phyloP scores from a whole-genome alignment of 2,888 invertebrate genomes.

The Cloeon dipterum region DNA sequence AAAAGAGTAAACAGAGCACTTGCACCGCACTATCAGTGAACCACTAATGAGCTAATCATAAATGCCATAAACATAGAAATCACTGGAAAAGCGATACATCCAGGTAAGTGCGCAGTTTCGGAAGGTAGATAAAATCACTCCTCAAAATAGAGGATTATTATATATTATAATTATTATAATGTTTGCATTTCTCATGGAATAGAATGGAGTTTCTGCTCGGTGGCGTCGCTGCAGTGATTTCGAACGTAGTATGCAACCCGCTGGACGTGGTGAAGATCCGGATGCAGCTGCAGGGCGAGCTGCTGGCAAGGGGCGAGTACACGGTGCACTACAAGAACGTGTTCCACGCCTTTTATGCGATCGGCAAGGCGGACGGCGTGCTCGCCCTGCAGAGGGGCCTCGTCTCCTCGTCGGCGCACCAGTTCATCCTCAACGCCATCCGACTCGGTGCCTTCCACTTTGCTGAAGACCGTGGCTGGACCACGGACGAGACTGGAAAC shows the following conservation, averaged over 20 bases:
- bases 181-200: too few species aligned
- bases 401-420: constrained; percentile 65
- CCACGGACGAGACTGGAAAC: constrained; percentile 33
- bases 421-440: constrained; percentile 69
- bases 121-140: too few species aligned
- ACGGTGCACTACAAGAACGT: constrained; percentile 49
- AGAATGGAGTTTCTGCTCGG: constrained; percentile 51
- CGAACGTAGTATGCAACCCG: constrained; percentile 71
- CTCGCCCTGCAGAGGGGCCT: constrained; percentile 59
- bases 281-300: constrained; percentile 69
- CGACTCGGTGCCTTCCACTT: constrained; percentile 54
- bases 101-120: too few species aligned
- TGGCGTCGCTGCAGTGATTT: constrained; percentile 53
- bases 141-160: too few species aligned
- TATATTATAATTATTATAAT: too few species aligned
- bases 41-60: too few species aligned
- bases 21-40: too few species aligned
- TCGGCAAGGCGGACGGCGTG: constrained; percentile 59
- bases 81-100: too few species aligned
- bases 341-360: constrained; percentile 51
- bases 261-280: constrained; percentile 77
- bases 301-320: constrained; percentile 48
- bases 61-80: too few species aligned
- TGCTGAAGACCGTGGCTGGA: constrained; percentile 37
- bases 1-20: too few species aligned